Evolutionary conservation across 2,797 vertebrate species (phyloP), one percentile per base, ranked within the genome.

Genomic region (Muraenolepis orangiensis): DNA sequence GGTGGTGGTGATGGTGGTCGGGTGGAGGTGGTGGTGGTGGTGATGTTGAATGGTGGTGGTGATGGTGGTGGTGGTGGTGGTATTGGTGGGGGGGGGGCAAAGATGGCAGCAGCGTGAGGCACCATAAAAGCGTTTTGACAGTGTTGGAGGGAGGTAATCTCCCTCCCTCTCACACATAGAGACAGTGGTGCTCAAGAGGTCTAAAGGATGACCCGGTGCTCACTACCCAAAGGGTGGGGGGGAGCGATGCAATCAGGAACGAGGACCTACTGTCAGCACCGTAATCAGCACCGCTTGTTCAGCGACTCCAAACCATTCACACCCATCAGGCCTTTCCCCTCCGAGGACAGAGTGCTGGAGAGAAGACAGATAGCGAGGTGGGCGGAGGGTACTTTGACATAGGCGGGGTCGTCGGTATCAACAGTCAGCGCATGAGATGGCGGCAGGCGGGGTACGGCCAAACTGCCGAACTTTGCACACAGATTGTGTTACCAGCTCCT

Each of bases 131-230:
- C 73, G 84, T 83, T 69, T 34, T 86, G n/a, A 81, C 80, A 74
- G 85, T 57, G 26, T 76, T 26, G 69, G n/a, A 66, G 78, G 78
- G 76, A n/a, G 68, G 85, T 88, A 81, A 88, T 81, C 84, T 86
- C 67, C 36, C 73, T 64, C 69, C 36, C 73, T 64, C 69, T 74
- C 71, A 73, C 72, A 77, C 71, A 76, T 42, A 14, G 68, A 79
- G 51, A 78, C 34, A 71, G 73, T 29, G 74, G 74, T 75, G 73
- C 75, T 78, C 77, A 80, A 72, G 86, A 82, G 83, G 87, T 90
- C 76, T 88, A 91, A 93, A 91, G 90, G 90, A 91, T 78, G 80
- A 77, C 77, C 29, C 67, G 51, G 69, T 73, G 28, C 75, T 69
- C 67, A 51, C n/a, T 23, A 72, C 69, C 26, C 64, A 66, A 57